phyloP scores from a whole-genome alignment of 2,797 vertebrate species.

The Notolabrus celidotus region DNA sequence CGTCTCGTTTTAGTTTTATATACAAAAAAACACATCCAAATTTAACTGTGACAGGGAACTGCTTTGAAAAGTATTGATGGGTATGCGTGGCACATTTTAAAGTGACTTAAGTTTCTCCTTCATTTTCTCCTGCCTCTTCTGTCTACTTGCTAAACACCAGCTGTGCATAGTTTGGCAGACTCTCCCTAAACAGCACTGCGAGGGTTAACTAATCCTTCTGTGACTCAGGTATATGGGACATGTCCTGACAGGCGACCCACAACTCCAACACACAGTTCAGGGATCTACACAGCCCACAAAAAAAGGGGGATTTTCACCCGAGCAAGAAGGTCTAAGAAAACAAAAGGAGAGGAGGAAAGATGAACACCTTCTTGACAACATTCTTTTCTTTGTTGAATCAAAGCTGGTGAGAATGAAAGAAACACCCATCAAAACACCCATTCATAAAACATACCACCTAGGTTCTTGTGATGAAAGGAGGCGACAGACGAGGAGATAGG shows the following conservation, averaged over 20 bases:
- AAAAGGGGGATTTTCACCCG: conserved; percentile 76
- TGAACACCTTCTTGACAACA: conserved; percentile 77
- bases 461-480: conserved; percentile 52
- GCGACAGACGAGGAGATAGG: conserved; percentile 10
- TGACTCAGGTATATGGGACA: conserved; percentile 82
- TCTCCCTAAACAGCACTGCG: conserved; percentile 53
- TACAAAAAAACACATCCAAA: conserved; percentile 74
- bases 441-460: conserved; percentile 70
- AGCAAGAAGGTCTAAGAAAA: conserved; percentile 80
- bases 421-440: conserved; percentile 76
- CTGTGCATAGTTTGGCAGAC: conserved; percentile 56
- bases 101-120: conserved; percentile 8
- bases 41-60: conserved; percentile 47
- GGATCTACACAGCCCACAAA: conserved; percentile 66
- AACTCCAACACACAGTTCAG: conserved; percentile 66
- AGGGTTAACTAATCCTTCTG: conserved; percentile 81
- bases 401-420: conserved; percentile 75
- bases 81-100: conserved; percentile 30
- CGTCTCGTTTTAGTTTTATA: conserved; percentile 83
- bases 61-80: conserved; percentile 21
- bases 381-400: conserved; percentile 82
- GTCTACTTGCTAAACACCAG: conserved; percentile 42
- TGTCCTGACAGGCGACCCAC: conserved; percentile 82
- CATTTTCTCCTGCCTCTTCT: conserved; percentile 24
- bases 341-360: conserved; percentile 76